Evolutionary conservation across 2,797 vertebrate species (phyloP), one percentile per base, ranked within the genome.

Genomic region (Chrysolophus pictus): DNA sequence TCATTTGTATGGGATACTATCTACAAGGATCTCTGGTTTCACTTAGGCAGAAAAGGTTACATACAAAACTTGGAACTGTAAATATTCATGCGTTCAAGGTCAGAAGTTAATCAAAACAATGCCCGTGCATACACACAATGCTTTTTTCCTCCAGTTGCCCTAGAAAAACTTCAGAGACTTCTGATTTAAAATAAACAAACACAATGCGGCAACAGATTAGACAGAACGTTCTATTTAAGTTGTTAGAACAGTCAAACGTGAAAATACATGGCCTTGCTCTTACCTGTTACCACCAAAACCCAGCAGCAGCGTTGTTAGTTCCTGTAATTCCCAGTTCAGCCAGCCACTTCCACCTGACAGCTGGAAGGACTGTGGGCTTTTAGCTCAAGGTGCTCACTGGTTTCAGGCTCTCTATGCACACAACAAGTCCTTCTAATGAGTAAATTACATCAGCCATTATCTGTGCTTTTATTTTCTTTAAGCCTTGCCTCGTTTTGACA

Each of bases 121-220:
- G n/a, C 8, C 55, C 81, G 63, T 51, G 58, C 15, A 67, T 21
- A 51, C 22, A 76, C 4, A 86, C 2, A 58, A 41, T 35, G 14
- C 3, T 37, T 75, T 70, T 81, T 33, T 28, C 41, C 12, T 84
- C 37, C 55, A 44, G n/a, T 49, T 80, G 64, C 76, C 33, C 44
- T 33, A 33, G 17, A 47, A 67, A 67, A 23, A 47, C 42, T 90
- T 80, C 53, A 71, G 60, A 84, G 44, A 58, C 39, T 87, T 35
- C 14, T 0, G 0, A 80, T 62, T 47, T 0, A 5, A 3, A 2
- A 44, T 35, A 47, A 65, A 35, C 26, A 71, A 74, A 56, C n/a
- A 93, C 65, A 2, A 65, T 70, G 31, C 37, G 15, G 73, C 49
- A 81, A 59, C 62, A 80, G n/a, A 69, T 59, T 39, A 71, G 39